Conservation (phyloP, 2,113 vertebrate species). For the Aphelocoma coerulescens region DNA sequence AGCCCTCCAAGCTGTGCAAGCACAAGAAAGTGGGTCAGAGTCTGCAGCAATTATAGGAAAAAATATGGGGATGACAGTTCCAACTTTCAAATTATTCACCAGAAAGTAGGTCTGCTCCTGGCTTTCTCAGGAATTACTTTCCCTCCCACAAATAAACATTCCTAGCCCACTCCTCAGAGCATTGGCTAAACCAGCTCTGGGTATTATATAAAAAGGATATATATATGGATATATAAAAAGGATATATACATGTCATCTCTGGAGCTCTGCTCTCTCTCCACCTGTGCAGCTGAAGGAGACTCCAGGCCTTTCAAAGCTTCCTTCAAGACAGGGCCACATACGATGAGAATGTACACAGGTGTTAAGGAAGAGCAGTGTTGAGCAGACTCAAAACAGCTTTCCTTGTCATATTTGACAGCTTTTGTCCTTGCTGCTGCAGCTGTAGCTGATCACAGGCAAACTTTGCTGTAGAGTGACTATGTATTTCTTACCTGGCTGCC, state of each 20-base stretch:
- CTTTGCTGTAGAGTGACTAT: not conserved
- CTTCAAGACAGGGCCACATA: not conserved
- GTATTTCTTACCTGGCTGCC: not conserved
- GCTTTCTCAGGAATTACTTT: not conserved
- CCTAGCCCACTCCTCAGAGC: not conserved
- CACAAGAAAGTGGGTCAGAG: not conserved
- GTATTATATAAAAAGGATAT: not conserved
- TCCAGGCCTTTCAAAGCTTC: not conserved
- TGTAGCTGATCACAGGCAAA: not conserved
- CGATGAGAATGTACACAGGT: accelerated
- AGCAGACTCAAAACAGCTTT: not conserved
- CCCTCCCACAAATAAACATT: not conserved
- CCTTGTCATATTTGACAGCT: not conserved
- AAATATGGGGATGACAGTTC: not conserved
- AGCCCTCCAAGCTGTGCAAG: not conserved
- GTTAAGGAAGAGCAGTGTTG: not conserved
- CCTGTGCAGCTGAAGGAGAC: not conserved
- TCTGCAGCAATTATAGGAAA: not conserved
- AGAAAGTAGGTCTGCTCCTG: not conserved
- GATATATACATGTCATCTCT: not conserved
- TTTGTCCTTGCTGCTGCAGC: not conserved
- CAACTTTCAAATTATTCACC: not conserved
- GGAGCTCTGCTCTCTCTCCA: not conserved
- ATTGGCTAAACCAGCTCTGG: not conserved
- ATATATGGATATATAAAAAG: too few relatives aligned